Base-by-base conservation (phyloP, 2,888 invertebrate genomes). In the Hyles lineata region DNA sequence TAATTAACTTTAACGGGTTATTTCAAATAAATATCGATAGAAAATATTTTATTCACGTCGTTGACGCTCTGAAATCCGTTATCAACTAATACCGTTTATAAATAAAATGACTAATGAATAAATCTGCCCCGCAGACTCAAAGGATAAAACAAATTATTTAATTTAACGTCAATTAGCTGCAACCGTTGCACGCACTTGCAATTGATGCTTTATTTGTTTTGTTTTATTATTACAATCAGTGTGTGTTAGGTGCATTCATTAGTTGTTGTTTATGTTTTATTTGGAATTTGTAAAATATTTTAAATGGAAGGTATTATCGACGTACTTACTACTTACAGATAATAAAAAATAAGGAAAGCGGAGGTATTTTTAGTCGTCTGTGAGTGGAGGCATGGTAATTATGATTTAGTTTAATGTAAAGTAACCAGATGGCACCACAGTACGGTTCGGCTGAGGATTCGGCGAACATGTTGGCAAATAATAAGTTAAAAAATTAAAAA, bases 101-200 rank as follows among this genome's bases (percentile, higher is more conserved):
- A 71, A 25, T 52, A 29, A 60, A 70, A 19, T 21, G 71, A 71
- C 60, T 32, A 71, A 55, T 59, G 19, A 63, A 71, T 63, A 55
- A 71, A 63, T 52, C 32, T 15, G 29, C 55, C 29, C 29, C 61
- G 19, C 55, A 73, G 78, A 81, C 79, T 79, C 76, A 76, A 76
- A 78, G 83, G 83, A 84, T 77, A 80, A 78, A 72, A 73, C 79
- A 74, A 79, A 79, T 83, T 83, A 83, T 81, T 82, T 76, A 15
- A 81, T 82, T 79, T 73, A 61, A 71, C 52, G 17, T 62, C 50
- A 71, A 71, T 71, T 32, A 71, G 55, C 15, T 55, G 52, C 67
- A 67, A 50, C 67, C 67, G 50, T 67, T 67, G 67, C 43, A 50
- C 17, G 19, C 29, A 60, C 17, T 17, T 17, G 60, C 60, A n/a